Percentiles rank a stretch among this genome's conserved stretches.
Conservation (phyloP, 1,140 invertebrate species). For the Magallana ariakensis region DNA sequence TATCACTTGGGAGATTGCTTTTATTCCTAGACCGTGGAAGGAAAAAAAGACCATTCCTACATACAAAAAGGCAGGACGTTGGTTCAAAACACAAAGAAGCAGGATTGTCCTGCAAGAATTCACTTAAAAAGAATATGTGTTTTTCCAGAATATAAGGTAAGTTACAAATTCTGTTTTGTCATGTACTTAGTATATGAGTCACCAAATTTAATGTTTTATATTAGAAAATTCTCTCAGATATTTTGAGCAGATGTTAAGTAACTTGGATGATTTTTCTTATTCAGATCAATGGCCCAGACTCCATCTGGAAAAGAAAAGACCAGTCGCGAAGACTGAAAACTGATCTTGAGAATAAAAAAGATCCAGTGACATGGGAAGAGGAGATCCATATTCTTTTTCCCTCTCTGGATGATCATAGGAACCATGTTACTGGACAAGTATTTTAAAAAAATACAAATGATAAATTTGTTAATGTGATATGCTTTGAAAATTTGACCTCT, state of each 20-base stretch:
- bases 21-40: neutral
- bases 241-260: neutral
- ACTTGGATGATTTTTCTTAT: neutral
- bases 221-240: too few relatives aligned
- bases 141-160: slow-evolving; percentile 30
- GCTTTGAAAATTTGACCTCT: neutral
- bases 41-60: slow-evolving; percentile 10
- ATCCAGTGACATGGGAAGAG: neutral
- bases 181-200: neutral
- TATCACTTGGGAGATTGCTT: neutral
- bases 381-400: slow-evolving; percentile 12
- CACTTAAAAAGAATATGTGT: neutral
- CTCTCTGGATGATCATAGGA: neutral
- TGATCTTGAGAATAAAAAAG: neutral
- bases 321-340: neutral
- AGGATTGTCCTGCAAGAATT: neutral
- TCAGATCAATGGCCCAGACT: neutral
- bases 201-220: too few relatives aligned
- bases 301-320: slow-evolving; percentile 5
- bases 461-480: neutral
- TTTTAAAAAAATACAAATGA: neutral
- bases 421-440: slow-evolving; percentile 27
- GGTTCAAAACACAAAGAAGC: slow-evolving; percentile 18
- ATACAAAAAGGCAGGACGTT: slow-evolving; percentile 30
- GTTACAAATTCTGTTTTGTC: neutral